Evolutionary conservation across 2,888 invertebrate genomes (phyloP), one percentile per base, ranked within the genome.

Genomic region (Doris montereyensis): DNA sequence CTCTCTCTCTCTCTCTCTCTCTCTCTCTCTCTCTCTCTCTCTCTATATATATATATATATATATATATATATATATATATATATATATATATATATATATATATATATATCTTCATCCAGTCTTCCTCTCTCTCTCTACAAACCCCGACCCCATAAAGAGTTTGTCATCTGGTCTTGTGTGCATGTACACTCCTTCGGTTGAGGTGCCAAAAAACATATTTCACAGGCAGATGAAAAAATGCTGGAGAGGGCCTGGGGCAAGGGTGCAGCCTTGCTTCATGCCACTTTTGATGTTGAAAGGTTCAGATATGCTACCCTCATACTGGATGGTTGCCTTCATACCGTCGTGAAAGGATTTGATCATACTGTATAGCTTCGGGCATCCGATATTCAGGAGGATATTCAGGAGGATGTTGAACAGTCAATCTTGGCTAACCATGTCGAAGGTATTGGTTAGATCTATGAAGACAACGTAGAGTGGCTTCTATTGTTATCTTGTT

Each of bases 401-500:
- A 34, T 32, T 72, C 73, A n/a, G n/a, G n/a, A n/a, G n/a, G n/a
- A 5, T 10, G 52, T 41, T 41, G 77, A 83, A 82, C 8, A 83
- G 80, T 0, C 82, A 83, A 0, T 74, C 58, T 76, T 41, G 8
- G 41, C 71, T 79, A 10, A 58, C 30, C 2, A 73, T 32, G 74
- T 78, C 73, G 57, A 78, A 81, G 1, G 83, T 78, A 52, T 78
- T 81, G 1, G 81, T 81, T 8, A 81, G 76, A 62, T 82, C 79
- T 3, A 84, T 76, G 76, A 84, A 84, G 13, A 82, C 79, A 1
- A 81, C 21, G 60, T 78, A 79, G 17, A 83, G 78, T 8, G 82
- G 80, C 32, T 41, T 65, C 17, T 70, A 5, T 71, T 81, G 83
- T 41, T 79, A 68, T 76, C 76, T n/a, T n/a, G n/a, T 57, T 79